Base-by-base conservation (phyloP, 1,140 invertebrate species). In the Euura saliciscinereae region DNA sequence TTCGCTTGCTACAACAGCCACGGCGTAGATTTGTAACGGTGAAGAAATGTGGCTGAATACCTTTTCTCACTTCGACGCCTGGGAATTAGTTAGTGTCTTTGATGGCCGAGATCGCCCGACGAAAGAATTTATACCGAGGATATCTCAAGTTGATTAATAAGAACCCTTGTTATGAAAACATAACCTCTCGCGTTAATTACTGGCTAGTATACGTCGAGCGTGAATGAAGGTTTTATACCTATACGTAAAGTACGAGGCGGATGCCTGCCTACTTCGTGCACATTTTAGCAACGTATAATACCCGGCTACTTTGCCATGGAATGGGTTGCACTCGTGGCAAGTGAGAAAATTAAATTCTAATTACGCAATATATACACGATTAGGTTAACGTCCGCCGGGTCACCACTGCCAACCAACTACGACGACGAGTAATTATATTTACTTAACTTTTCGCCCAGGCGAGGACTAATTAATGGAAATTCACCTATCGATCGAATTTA, bases 291-390 rank as follows among this genome's bases (percentile, higher is more conserved):
- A 28, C 28, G 51, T 59, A 11, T 11, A 11, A 59, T 59, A 59
- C 51, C 51, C 13, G 51, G 51, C 51, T 59, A 59, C 28, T 28
- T 76, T 74, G 43, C 75, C 74, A 74, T 79, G 73, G 78, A 80
- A 75, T 59, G 51, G 51, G 10, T 3, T 75, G 78, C 78, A 80
- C 78, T 77, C 79, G 75, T 80, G 75, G 71, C 71, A 66, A 46
- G 72, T 78, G 74, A 80, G 71, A 76, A 81, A 81, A 81, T 81
- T 79, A 81, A 81, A 81, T 81, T 80, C 76, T 80, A 80, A 80
- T 79, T 80, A 77, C 75, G 67, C 73, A 74, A 80, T 79, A 76
- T 80, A 79, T 72, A 79, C 77, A 76, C 77, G 68, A 70, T 72
- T 77, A 77, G 78, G 76, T 78, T 75, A 79, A 77, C 78, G 75